Base-by-base conservation (phyloP, 2,113 vertebrate species). In the Bujurquina vittata region DNA sequence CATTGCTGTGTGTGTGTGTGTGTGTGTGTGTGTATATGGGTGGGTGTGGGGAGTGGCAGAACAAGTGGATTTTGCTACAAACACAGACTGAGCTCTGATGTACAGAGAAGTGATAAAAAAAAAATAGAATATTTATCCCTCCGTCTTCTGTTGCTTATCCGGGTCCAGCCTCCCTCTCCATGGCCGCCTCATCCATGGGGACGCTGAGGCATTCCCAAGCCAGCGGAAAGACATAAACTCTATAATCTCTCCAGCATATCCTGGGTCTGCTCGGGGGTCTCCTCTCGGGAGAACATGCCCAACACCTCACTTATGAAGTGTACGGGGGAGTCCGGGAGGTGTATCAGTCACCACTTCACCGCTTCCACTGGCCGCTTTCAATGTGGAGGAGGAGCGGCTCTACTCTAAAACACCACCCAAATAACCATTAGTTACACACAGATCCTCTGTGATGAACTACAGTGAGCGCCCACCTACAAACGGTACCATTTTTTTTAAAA, bases 1-100 rank as follows among this genome's bases (percentile, higher is more conserved):
- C 75, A 22, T 84, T 82, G 26, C 35, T 86, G 69, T 67, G 81
- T 74, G 84, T 83, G 52, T 69, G 5, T 63, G 80, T 69, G 5
- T 63, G 80, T 14, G 55, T 79, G 76, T 58, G 74, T 43, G 18
- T 72, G 56, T 37, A 35, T 43, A 79, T 74, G 76, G n/a, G 81
- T 63, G 75, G 75, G 29, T 49, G 31, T 29, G 18, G 54, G 62
- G 86, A 75, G 81, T 56, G 40, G 58, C 43, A 20, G 83, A 65
- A 29, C 72, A 46, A 81, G 69, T 63, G 57, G 55, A 22, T 75
- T 74, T 81, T 59, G 26, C 54, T 49, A 43, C 7, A 43, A 69
- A 49, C 56, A 23, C 5, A 33, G 52, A 56, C 79, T 35, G 10
- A 2, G 22, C 49, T 80, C 60, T 49, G 67, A 40, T 74, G 37